Evolutionary conservation across 2,113 vertebrate species (phyloP), one percentile per base, ranked within the genome.

Genomic region (Brachirus orientalis): DNA sequence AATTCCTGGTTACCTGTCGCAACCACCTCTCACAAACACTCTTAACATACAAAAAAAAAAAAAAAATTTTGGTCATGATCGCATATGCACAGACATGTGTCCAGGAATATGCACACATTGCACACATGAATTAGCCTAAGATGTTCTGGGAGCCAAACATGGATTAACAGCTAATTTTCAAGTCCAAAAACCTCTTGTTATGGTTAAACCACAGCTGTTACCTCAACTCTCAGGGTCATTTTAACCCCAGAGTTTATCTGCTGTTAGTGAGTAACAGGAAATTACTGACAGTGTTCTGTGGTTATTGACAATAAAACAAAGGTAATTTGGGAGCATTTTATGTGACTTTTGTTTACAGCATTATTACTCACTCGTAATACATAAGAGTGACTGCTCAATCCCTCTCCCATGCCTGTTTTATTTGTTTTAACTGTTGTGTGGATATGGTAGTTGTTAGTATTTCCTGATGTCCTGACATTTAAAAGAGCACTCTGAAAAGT

Each of bases 1-100:
- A 94, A 93, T 93, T 87, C 82, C 60, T 85, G 85, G 89, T 93
- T 94, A 92, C 90, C 90, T 88, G 85, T 72, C 36, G 40, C 79
- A 82, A 77, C 60, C 87, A 82, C 85, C 81, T 86, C 82, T 84
- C 84, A 84, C 79, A 90, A 89, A 89, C 85, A 84, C 85, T 72
- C 68, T 82, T 86, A 63, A 63, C 71, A 72, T 63, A 80, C 58
- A 71, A 74, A 82, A 75, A 52, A 20, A 45, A 70, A 74, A 71
- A 66, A 75, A 72, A 46, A 55, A 17, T 9, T 6, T 57, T 37
- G 54, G 62, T 51, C 45, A 36, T 44, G 35, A 69, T 12, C 37
- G 53, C 62, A 63, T 37, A 54, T 50, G 52, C 57, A 55, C 41
- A 61, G 38, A 65, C 72, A 37, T 53, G 57, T 8, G 7, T 52